A percentile compares a stretch with the other conserved stretches of the same genome.
These are phyloP conservation scores for Eospalax fontanierii DNA, from an alignment of 2,797 vertebrate genomes.

Conservation along the genomic window DNA sequence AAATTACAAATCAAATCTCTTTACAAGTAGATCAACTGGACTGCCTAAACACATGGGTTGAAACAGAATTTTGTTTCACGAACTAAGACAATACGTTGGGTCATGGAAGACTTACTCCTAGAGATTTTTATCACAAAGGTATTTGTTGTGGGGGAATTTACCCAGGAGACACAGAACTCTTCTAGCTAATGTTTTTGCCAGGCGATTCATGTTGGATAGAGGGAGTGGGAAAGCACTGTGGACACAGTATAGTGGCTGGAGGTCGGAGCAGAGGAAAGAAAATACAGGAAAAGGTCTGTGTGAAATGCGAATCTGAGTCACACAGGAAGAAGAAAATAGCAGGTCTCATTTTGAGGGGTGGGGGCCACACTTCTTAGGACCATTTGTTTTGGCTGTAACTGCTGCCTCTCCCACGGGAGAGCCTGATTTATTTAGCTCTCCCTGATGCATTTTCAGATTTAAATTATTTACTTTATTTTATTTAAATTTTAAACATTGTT, in stretches of 20 bases:
- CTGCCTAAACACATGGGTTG: slow-evolving; percentile 11
- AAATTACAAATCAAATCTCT: slow-evolving; percentile 70
- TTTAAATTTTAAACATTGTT: no score
- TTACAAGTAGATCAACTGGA: slow-evolving; percentile 51
- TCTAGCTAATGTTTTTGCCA: slow-evolving; percentile 72
- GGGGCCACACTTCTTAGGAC: background rate
- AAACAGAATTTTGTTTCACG: slow-evolving; percentile 39
- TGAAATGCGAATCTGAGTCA: slow-evolving; percentile 77
- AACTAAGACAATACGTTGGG: background rate
- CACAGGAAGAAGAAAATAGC: slow-evolving; percentile 69
- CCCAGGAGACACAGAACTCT: slow-evolving; percentile 59
- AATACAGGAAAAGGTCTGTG: slow-evolving; percentile 78
- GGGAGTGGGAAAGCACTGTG: slow-evolving; percentile 67
- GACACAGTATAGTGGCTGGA: slow-evolving; percentile 50
- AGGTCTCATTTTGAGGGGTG: slow-evolving; percentile 40
- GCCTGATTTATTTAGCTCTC: slow-evolving; percentile 49
- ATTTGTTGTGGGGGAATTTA: slow-evolving; percentile 55
- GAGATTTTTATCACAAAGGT: slow-evolving; percentile 35
- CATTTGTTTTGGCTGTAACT: slow-evolving; percentile 61
- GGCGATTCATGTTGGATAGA: slow-evolving; percentile 32
- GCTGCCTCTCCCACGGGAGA: slow-evolving; percentile 32
- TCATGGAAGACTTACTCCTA: background rate
- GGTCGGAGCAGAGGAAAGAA: slow-evolving; percentile 72
- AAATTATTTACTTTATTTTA: no score
- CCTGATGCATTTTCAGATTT: slow-evolving; percentile 14